Evolutionary conservation across 2,113 vertebrate species (phyloP).

Genomic region (Agapornis roseicollis): DNA sequence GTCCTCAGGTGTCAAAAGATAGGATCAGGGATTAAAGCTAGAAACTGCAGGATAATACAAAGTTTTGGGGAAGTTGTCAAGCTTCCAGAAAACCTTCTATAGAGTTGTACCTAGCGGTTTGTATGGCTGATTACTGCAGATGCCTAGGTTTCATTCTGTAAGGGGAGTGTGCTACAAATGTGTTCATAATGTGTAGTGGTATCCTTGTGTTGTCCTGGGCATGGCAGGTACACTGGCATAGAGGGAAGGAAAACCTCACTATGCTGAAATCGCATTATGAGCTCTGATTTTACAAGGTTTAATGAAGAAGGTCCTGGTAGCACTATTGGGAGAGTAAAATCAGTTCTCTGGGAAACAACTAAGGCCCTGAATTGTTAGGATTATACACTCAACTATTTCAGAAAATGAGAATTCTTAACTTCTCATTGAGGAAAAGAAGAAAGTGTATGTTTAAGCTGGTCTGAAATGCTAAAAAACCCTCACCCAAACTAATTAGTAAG

Average conservation of each 20-base stretch:
- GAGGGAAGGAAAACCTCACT: background rate
- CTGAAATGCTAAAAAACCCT: background rate
- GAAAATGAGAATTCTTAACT: background rate
- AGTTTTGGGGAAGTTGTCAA: background rate
- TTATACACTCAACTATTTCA: background rate
- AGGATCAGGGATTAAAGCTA: background rate
- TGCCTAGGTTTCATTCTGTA: background rate
- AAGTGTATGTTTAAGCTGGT: background rate
- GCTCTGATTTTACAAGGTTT: background rate
- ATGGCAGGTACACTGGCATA: background rate
- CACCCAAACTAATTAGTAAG: background rate
- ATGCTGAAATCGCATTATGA: background rate
- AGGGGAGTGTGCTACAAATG: background rate
- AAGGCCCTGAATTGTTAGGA: background rate
- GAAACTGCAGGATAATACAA: background rate
- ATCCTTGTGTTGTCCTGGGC: fast-evolving
- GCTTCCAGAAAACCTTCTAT: background rate
- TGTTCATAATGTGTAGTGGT: background rate
- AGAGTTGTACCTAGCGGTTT: fast-evolving
- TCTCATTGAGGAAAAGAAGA: background rate
- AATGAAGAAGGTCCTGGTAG: background rate
- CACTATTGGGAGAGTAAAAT: background rate
- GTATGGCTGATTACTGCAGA: background rate
- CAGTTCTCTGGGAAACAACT: background rate
- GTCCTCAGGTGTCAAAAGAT: background rate